These are phyloP conservation scores for Coregonus ussuriensis DNA, from an alignment of 2,797 vertebrate species.

Conservation along the genomic window DNA sequence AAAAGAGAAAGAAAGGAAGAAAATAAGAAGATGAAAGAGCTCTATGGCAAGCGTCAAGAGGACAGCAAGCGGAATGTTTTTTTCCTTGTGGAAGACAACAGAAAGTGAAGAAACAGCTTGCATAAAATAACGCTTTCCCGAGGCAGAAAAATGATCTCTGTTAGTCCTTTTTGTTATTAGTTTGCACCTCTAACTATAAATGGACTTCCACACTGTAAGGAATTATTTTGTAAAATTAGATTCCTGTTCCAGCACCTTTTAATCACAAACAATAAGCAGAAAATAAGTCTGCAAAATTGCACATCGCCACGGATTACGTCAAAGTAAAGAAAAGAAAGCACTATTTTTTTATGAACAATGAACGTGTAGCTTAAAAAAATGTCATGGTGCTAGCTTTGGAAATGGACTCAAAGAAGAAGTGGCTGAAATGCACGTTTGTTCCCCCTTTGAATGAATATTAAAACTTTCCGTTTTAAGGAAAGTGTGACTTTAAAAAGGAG, in stretches of 20 bases:
- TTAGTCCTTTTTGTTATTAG: constrained; percentile 78
- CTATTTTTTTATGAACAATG: constrained; percentile 97
- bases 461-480: constrained; percentile 98
- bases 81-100: constrained; percentile 70
- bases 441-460: constrained; percentile 83
- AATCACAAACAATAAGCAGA: constrained; percentile 84
- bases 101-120: constrained; percentile 71
- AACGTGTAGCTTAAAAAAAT: constrained; percentile 92
- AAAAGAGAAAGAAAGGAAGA: constrained; percentile 62
- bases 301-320: constrained; percentile 97
- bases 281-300: constrained; percentile 88
- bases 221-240: constrained; percentile 85
- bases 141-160: constrained; percentile 72
- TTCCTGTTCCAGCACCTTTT: constrained; percentile 88
- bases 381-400: constrained; percentile 94
- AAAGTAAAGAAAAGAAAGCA: constrained; percentile 94
- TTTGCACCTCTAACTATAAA: constrained; percentile 86
- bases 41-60: constrained; percentile 71
- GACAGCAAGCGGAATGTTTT: constrained; percentile 72
- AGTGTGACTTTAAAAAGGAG: constrained; percentile 82
- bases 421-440: constrained; percentile 82
- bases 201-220: constrained; percentile 87
- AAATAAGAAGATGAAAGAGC: constrained; percentile 73
- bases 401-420: constrained; percentile 86
- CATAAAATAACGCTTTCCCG: constrained; percentile 74